Percentiles rank a stretch among this genome's conserved stretches.
Conservation (phyloP, 2,113 vertebrate genomes). For the Nycticryphes semicollaris region DNA sequence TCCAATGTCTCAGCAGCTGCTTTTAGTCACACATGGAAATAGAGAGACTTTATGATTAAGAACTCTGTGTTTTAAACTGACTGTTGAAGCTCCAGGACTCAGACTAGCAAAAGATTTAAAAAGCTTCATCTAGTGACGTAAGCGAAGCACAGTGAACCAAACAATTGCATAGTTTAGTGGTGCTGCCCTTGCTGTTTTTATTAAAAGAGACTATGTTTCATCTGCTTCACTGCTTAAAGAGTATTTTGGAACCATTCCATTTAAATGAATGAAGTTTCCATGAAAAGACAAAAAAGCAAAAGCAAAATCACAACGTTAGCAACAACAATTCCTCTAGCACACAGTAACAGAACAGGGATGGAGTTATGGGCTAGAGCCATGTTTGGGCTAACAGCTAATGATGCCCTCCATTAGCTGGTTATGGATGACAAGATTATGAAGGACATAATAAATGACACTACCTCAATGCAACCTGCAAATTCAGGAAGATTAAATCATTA, state of each 20-base stretch:
- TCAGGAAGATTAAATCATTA: background rate
- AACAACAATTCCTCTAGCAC: background rate
- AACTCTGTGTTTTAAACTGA: background rate
- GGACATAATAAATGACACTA: conserved; percentile 28
- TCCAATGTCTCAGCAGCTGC: background rate
- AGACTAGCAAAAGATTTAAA: background rate
- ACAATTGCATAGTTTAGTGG: background rate
- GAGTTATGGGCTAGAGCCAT: background rate
- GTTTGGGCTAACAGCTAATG: conserved; percentile 36
- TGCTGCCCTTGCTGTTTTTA: background rate
- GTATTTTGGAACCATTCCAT: background rate
- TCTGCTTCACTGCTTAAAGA: background rate
- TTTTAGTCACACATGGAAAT: background rate
- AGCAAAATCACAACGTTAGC: background rate
- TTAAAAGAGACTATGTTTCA: conserved; percentile 11
- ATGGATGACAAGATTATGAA: conserved; percentile 44
- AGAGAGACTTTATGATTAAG: background rate
- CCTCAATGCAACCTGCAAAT: background rate
- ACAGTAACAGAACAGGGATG: background rate
- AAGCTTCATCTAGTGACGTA: background rate
- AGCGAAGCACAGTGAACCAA: background rate
- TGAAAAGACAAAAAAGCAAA: background rate
- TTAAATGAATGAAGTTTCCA: background rate
- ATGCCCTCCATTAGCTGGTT: background rate
- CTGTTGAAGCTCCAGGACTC: background rate